Evolutionary conservation across 1,140 invertebrate species (phyloP), one percentile per base, ranked within the genome.

Genomic region (Cotesia vestalis): DNA sequence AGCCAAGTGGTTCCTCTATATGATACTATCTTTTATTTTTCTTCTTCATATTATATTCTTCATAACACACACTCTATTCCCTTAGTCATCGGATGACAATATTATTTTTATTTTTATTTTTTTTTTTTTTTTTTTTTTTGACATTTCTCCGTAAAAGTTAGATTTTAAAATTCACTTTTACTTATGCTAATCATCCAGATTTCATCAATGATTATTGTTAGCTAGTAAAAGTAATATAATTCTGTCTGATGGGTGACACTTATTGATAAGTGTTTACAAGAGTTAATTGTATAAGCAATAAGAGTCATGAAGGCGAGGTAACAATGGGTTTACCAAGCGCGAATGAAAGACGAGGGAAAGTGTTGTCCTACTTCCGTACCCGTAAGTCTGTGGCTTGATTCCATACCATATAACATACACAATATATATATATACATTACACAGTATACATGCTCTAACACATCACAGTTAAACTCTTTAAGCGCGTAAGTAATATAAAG

Each of bases 341-440:
- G 66, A 73, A 74, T 72, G 6, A 27, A 67, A 73, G 71, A 75
- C 74, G 73, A 78, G 79, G 76, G 81, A 83, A 81, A 83, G 80
- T 81, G 78, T 67, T 81, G 81, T 80, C 78, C 81, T 77, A 81
- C 74, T 81, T 81, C 77, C 76, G 72, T 64, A 68, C 66, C 66
- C 66, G 8, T 46, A 46, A 6, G 40, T 46, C 11, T 46, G 5
- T 46, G 27, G 27, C 27, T 46, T 46, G 40, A 6, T 46, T 46
- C 6, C 11, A 46, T 46, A 9, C 40, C 11, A 9, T 46, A 11
- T 46, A 6, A 6, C 40, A 46, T 46, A 46, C 40, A 46, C 40
- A 46, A 46, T 46, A 46, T 40, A 40, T 6, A 46, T 46, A 46
- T 40, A 40, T 6, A 46, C 40, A 46, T 46, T 46, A 46, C 40